A percentile compares a stretch with the other conserved stretches of the same genome.
Evolutionary conservation across 2,113 vertebrate genomes (phyloP).

Genomic region (Myocastor coypus): DNA sequence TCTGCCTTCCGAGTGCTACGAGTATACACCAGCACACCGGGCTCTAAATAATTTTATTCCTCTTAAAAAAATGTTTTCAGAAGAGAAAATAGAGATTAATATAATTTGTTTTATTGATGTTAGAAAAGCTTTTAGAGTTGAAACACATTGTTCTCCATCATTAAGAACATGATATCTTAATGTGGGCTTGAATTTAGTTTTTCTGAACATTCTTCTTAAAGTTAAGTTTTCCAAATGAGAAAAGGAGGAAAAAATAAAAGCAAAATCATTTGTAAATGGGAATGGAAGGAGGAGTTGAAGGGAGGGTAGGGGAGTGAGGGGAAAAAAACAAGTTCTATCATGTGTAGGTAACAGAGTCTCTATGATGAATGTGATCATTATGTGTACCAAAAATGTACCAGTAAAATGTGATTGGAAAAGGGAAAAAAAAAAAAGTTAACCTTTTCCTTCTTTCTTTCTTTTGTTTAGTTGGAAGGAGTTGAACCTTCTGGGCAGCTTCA

Average conservation of each 20-base stretch:
- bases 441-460: conserved; percentile 69
- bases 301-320: neutral
- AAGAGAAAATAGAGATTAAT: neutral
- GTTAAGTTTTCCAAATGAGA: conserved; percentile 56
- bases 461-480: conserved; percentile 92
- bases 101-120: conserved; percentile 23
- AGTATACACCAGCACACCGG: too few species aligned
- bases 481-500: conserved; percentile 92
- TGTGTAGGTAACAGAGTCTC: neutral
- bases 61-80: neutral
- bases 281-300: neutral
- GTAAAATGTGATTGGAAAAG: neutral
- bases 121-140: conserved; percentile 38
- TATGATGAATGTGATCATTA: neutral
- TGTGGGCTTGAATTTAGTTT: conserved; percentile 43
- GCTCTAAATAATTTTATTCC: neutral
- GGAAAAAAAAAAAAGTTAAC: conserved; percentile 45
- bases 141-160: neutral
- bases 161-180: neutral
- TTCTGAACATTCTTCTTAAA: conserved; percentile 62
- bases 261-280: neutral
- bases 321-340: neutral
- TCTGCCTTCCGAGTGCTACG: too few species aligned
- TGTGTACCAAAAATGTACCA: neutral
- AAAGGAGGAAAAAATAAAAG: neutral